These are phyloP conservation scores for Drosophila leonis DNA, from an alignment of 2,888 invertebrate species.

Conservation along the genomic window DNA sequence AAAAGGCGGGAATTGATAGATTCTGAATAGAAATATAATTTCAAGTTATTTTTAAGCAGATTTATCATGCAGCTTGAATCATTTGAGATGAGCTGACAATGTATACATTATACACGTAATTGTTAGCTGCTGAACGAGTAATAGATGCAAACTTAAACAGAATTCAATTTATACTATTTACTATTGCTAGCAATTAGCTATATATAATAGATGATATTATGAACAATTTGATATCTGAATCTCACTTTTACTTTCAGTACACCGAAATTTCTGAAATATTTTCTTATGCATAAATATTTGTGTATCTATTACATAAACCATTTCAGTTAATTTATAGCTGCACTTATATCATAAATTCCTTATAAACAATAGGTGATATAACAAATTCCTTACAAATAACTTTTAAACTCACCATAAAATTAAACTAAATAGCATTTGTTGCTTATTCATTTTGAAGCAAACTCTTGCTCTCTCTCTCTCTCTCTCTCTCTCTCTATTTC, in stretches of 20 bases:
- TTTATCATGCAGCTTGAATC: not conserved
- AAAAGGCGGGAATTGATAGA: not conserved
- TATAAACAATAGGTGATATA: slow-evolving; percentile 1
- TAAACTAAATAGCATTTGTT: slow-evolving; percentile 75
- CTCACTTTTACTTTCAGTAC: slow-evolving; percentile 5
- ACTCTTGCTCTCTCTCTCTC: slow-evolving; percentile 23
- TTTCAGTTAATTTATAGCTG: not conserved
- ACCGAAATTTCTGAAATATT: not conserved
- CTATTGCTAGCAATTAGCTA: not conserved
- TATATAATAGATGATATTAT: not conserved
- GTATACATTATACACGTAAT: slow-evolving; percentile 7
- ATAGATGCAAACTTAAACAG: not conserved
- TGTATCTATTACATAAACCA: not conserved
- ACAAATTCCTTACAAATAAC: slow-evolving; percentile 2
- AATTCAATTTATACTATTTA: not conserved
- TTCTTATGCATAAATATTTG: not conserved
- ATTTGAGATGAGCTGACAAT: not conserved
- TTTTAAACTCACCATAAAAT: slow-evolving; percentile 79
- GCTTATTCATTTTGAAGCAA: slow-evolving; percentile 74
- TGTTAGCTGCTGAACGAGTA: not conserved
- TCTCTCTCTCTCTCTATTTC: slow-evolving; percentile 5
- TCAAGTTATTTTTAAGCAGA: slow-evolving; percentile 1
- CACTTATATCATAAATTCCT: slow-evolving; percentile 3
- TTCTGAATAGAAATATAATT: not conserved
- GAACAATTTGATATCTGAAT: not conserved